A percentile compares a stretch with the other conserved stretches of the same genome.
Evolutionary conservation across 2,113 vertebrate genomes (phyloP).

Genomic region (Isichthys henryi): DNA sequence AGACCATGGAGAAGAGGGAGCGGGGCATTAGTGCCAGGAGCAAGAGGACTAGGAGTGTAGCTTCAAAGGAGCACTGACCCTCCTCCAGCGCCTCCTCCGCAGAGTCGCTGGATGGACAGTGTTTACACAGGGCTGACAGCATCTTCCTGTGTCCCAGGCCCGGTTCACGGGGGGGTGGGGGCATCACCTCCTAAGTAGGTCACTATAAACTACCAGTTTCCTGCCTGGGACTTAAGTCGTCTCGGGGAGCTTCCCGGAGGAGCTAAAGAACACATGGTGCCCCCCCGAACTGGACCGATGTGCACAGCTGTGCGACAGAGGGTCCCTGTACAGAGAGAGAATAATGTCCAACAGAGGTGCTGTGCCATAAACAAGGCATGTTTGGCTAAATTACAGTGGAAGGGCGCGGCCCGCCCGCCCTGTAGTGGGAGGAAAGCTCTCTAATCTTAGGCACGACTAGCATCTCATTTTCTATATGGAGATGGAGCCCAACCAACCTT

Average conservation of each 20-base stretch:
- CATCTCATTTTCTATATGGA: conserved; percentile 50
- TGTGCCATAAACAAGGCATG: conserved; percentile 67
- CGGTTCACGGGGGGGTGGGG: conserved; percentile 24
- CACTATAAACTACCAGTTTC: conserved; percentile 67
- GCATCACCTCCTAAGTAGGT: conserved; percentile 54
- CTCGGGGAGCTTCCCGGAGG: conserved; percentile 51
- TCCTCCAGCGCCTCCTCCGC: conserved; percentile 34
- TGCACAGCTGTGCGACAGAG: conserved; percentile 42
- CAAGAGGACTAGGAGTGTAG: neutral
- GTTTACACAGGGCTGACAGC: conserved; percentile 65
- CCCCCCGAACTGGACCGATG: conserved; percentile 46
- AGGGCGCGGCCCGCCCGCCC: conserved; percentile 9
- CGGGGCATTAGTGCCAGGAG: neutral
- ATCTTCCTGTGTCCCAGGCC: conserved; percentile 60
- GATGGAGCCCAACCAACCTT: conserved; percentile 47
- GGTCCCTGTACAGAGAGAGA: conserved; percentile 57
- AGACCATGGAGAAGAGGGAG: conserved; percentile 1
- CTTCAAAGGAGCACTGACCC: neutral
- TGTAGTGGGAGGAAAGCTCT: conserved; percentile 47
- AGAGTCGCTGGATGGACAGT: conserved; percentile 49
- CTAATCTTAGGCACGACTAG: conserved; percentile 57
- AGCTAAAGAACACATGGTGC: conserved; percentile 56
- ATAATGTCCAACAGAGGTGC: conserved; percentile 71
- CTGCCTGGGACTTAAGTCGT: conserved; percentile 51
- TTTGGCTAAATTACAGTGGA: conserved; percentile 74